Base-by-base conservation (phyloP, 1,140 invertebrate species). In the Lepidotrigona ventralis region DNA sequence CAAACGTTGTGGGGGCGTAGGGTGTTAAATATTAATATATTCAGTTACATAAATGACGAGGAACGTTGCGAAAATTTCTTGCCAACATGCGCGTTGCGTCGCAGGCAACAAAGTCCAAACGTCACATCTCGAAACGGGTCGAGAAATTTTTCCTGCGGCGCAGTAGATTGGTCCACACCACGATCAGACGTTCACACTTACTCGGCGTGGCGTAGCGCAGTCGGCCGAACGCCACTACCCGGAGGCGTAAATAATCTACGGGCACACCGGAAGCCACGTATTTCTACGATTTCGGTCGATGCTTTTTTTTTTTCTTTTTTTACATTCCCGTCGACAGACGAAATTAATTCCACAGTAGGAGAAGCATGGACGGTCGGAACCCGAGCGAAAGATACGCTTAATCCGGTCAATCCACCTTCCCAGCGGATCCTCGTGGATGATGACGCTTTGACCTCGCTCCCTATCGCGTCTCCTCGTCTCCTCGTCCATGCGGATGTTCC, bases 371-470 rank as follows among this genome's bases (percentile, higher is more conserved):
- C 21, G 0, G 4, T 53, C 0, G 9, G 58, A 81, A 69, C 33
- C 26, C 19, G n/a, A 75, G 33, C 60, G 54, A 26, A 69, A 82
- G 72, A 69, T 76, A 79, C 70, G 29, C 39, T 51, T 79, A 79
- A 83, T 87, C 83, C 63, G 66, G 81, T 64, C 60, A 71, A 79
- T 74, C 66, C 81, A 72, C 83, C 79, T 82, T 66, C 58, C 21
- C 29, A 21, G 26, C 23, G 72, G 81, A 54, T 79, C 64, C 71
- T 72, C 60, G 64, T 75, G 74, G 74, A 88, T 72, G 83, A 85
- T 88, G 87, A 88, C 87, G 86, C 77, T 58, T 58, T 79, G 86
- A 84, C 84, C 86, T 86, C 87, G 84, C 83, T 79, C 23, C 64
- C 71, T 56, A 56, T 87, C 73, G 72, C 76, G 26, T 26, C 66